A percentile compares a stretch with the other conserved stretches of the same genome.
These are phyloP conservation scores for Ganaspis sp. DNA, from an alignment of 1,140 invertebrate genomes.

Conservation along the genomic window DNA sequence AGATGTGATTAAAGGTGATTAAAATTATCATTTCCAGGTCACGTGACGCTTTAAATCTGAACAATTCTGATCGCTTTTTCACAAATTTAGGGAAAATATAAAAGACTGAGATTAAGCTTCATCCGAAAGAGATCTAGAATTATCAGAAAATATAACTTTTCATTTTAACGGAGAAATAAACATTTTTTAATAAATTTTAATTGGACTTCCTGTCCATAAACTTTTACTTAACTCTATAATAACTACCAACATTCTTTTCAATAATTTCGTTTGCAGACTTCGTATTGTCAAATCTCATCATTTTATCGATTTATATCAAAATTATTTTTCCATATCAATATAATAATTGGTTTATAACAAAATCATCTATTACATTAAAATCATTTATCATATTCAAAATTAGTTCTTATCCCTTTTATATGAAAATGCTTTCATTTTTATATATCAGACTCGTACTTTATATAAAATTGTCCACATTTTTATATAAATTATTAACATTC, in stretches of 20 bases:
- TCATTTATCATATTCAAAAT: too few relatives aligned
- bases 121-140: constrained; percentile 16
- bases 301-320: not conserved
- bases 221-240: not conserved
- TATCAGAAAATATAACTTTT: not conserved
- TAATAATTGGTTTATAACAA: too few relatives aligned
- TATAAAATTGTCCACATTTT: too few relatives aligned
- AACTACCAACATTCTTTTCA: not conserved
- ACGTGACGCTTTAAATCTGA: not conserved
- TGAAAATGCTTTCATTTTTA: too few relatives aligned
- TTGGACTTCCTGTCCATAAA: not conserved
- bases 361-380: too few relatives aligned
- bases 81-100: not conserved
- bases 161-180: not conserved
- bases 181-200: not conserved
- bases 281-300: constrained; percentile 4
- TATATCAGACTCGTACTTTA: too few relatives aligned
- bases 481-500: too few relatives aligned
- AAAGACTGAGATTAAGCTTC: not conserved
- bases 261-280: not conserved
- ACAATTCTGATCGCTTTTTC: not conserved
- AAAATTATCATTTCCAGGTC: constrained; percentile 20
- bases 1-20: not conserved
- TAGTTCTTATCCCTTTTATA: too few relatives aligned
- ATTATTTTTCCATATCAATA: too few relatives aligned